Percentiles rank a stretch among this genome's conserved stretches.
Conservation (phyloP, 2,888 invertebrate genomes). For the Acanthosepion lycidas region DNA sequence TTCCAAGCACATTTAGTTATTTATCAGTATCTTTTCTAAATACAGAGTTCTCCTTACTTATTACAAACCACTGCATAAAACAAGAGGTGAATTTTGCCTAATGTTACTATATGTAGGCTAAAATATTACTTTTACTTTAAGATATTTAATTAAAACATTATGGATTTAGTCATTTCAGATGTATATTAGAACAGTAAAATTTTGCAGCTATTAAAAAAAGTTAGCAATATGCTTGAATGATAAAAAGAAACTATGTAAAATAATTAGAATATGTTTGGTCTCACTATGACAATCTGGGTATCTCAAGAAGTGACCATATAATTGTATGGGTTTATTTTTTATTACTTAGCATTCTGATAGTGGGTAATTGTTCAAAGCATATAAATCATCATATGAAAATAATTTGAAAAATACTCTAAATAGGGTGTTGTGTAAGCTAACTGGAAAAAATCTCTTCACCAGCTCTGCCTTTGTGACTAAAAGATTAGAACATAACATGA, state of each 20-base stretch:
- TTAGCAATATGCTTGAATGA: too few species aligned
- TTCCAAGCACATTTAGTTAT: background rate
- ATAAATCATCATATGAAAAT: too few species aligned
- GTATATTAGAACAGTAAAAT: too few species aligned
- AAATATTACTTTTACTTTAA: background rate
- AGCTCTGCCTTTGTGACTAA: background rate
- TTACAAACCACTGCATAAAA: background rate
- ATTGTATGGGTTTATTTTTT: background rate
- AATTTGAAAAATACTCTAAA: too few species aligned
- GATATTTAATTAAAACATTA: too few species aligned
- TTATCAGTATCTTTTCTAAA: background rate
- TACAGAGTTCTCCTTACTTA: background rate
- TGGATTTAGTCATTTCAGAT: too few species aligned
- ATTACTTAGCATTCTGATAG: background rate
- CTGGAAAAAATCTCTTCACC: background rate
- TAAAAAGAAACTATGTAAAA: background rate
- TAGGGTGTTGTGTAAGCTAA: too few species aligned
- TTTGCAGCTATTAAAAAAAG: too few species aligned
- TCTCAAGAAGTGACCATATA: background rate
- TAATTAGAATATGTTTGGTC: background rate
- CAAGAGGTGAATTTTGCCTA: background rate
- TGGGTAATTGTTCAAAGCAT: background rate
- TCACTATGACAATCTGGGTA: background rate
- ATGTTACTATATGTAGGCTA: background rate
- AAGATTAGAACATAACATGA: background rate